Base-by-base conservation (phyloP, 2,113 vertebrate genomes). In the Psephotus haematonotus region DNA sequence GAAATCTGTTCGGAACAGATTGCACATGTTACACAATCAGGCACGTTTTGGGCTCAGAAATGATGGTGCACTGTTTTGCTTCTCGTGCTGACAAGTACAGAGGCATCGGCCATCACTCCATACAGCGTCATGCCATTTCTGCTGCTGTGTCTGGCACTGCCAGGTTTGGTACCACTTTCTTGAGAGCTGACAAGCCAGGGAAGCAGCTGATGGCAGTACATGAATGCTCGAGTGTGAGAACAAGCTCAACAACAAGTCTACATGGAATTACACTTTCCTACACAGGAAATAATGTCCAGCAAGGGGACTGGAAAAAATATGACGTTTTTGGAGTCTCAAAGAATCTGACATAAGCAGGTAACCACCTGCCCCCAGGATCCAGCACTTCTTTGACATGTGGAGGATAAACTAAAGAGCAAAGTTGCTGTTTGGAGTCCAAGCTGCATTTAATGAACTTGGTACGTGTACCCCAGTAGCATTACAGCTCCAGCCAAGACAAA, bases 21-120 rank as follows among this genome's bases (percentile, higher is more conserved):
- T 94, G 88, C 68, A 64, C 68, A 64, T 3, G 17, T 93, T 95
- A 94, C 81, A 96, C 95, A 95, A 91, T 60, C 87, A 71, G 63
- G 63, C 79, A 27, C 75, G 90, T 83, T 91, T 95, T 35, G 70
- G 78, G 95, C 67, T 88, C 90, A 71, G 82, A 82, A 89, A 82
- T 43, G 46, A 75, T 80, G 75, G 33, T 86, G 90, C 88, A 57
- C 68, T 83, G 68, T 88, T 88, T 69, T 90, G n/a, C 60, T 78
- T 82, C 87, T 49, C 31, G 7, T 39, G 64, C 76, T 57, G 80
- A 88, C 52, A 63, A 81, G 43, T 25, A 60, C 0, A 0, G 60
- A 50, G 72, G 71, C 63, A 90, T 59, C 86, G 83, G 69, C 39
- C 72, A 49, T 63, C 22, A 43, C 52, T 72, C 3, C 4, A n/a